Percentiles rank a stretch among this genome's conserved stretches.
Evolutionary conservation across 2,888 invertebrate genomes (phyloP).

Genomic region (Autographa pulchrina): DNA sequence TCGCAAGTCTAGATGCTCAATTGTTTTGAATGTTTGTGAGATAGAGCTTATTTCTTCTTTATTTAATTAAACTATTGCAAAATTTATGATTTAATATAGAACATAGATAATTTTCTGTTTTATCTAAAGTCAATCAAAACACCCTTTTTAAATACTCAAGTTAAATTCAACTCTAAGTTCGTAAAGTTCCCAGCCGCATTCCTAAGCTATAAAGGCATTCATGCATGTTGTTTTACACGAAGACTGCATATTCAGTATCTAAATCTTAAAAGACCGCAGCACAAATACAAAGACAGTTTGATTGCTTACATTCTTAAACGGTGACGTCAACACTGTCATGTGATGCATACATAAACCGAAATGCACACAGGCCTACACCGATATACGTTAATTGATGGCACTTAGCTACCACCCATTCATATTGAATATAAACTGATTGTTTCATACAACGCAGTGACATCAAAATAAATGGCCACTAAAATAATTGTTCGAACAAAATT

Average conservation of each 20-base stretch:
- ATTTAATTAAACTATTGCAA: too few relatives aligned
- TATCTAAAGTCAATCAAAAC: too few relatives aligned
- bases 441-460: constrained; percentile 26
- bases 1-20: too few relatives aligned
- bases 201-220: neutral
- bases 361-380: constrained; percentile 32
- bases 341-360: constrained; percentile 47
- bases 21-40: too few relatives aligned
- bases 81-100: too few relatives aligned
- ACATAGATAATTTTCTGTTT: too few relatives aligned
- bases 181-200: neutral
- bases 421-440: constrained; percentile 46
- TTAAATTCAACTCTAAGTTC: neutral
- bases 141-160: neutral
- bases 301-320: constrained; percentile 41
- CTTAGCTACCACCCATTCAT: constrained; percentile 47
- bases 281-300: constrained; percentile 26
- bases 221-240: neutral
- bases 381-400: constrained; percentile 47
- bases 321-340: constrained; percentile 47
- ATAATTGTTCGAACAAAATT: constrained; percentile 41
- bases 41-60: too few relatives aligned
- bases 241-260: neutral
- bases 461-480: constrained; percentile 44
- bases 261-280: constrained; percentile 11